Evolutionary conservation across 2,113 vertebrate species (phyloP).

Genomic region (Myanophis thanlyinensis): DNA sequence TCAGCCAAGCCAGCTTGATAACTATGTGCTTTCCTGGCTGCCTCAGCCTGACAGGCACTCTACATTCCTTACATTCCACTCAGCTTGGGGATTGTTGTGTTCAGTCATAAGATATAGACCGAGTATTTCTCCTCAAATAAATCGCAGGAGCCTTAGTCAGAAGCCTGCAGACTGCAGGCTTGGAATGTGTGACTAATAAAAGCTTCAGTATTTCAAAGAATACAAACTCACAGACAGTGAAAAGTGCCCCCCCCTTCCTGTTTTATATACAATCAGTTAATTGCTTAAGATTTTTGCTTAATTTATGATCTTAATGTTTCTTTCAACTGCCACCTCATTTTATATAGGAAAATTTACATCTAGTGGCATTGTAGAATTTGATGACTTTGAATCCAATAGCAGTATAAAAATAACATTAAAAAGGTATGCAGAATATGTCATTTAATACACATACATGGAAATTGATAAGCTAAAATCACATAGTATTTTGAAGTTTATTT

Average conservation of each 20-base stretch:
- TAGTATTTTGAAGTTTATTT: constrained; percentile 12
- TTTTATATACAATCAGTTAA: constrained; percentile 27
- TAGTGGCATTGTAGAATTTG: constrained; percentile 33
- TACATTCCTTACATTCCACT: constrained; percentile 74
- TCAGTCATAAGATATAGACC: constrained; percentile 77
- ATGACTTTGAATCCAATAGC: constrained; percentile 23
- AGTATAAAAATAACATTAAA: constrained; percentile 43
- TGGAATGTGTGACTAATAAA: constrained; percentile 73
- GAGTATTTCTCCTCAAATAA: constrained; percentile 78
- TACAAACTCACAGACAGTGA: constrained; percentile 45
- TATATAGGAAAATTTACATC: not conserved
- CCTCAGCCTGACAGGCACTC: constrained; percentile 62
- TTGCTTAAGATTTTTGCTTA: not conserved
- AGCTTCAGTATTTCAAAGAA: constrained; percentile 68
- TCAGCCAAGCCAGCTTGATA: constrained; percentile 57
- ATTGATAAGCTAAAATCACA: constrained; percentile 30
- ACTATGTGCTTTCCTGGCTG: constrained; percentile 60
- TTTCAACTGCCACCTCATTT: not conserved
- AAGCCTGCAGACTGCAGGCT: constrained; percentile 69
- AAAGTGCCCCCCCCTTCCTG: not conserved
- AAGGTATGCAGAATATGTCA: not conserved
- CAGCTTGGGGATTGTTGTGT: constrained; percentile 59
- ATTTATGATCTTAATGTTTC: not conserved
- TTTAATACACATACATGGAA: constrained; percentile 45
- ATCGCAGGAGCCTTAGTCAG: constrained; percentile 75